These are phyloP conservation scores for Heliconius sara DNA, from an alignment of 2,888 invertebrate genomes.

Conservation along the genomic window DNA sequence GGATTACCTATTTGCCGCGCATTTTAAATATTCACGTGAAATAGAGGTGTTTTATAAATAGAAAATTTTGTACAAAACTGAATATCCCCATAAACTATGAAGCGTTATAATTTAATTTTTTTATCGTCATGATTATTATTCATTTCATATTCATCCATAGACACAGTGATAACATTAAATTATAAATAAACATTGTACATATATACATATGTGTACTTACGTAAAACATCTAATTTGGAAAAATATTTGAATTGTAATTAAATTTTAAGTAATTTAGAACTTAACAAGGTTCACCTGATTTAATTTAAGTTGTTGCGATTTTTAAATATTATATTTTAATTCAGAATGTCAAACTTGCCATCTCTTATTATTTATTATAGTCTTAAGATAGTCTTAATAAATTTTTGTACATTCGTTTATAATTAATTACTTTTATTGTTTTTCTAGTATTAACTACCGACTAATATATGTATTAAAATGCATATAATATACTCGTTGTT, in stretches of 20 bases:
- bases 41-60: background rate
- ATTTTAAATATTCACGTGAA: constrained; percentile 69
- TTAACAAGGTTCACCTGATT: background rate
- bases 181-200: constrained; percentile 6
- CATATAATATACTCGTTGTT: background rate
- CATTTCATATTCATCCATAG: background rate
- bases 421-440: constrained; percentile 45
- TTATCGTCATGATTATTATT: background rate
- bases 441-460: constrained; percentile 56
- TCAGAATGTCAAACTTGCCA: constrained; percentile 52
- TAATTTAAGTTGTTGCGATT: background rate
- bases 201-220: background rate
- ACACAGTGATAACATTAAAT: background rate
- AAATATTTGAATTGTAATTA: constrained; percentile 21
- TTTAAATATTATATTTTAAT: background rate
- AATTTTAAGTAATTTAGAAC: constrained; percentile 2
- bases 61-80: constrained; percentile 21
- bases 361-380: constrained; percentile 72
- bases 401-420: constrained; percentile 8
- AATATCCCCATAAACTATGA: background rate
- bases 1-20: constrained; percentile 87
- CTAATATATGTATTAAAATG: constrained; percentile 46
- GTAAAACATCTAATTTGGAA: background rate
- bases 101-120: background rate
- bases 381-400: constrained; percentile 54